Evolutionary conservation across 2,888 invertebrate genomes (phyloP).

Genomic region (Physocephala rufipes): DNA sequence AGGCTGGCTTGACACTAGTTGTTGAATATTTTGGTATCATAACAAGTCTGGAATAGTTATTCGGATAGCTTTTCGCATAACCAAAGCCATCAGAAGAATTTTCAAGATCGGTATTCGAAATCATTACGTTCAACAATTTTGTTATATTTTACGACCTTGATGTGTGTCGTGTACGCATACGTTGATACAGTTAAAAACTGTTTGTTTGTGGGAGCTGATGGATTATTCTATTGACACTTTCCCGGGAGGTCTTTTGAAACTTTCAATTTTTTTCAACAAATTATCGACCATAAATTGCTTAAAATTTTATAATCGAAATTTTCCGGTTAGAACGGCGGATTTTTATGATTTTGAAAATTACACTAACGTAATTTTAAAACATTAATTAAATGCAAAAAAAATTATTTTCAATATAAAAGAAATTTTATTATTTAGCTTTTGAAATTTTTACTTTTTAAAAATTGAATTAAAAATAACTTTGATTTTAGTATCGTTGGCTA

Average conservation of each 20-base stretch:
- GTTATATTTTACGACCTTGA: not conserved
- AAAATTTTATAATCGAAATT: not conserved
- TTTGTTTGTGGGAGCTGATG: too few relatives aligned
- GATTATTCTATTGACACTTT: not conserved
- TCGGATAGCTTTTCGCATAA: constrained; percentile 16
- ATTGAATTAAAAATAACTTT: constrained; percentile 12
- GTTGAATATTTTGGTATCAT: constrained; percentile 11
- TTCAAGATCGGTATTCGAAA: not conserved
- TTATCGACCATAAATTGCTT: not conserved
- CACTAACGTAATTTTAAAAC: constrained; percentile 15
- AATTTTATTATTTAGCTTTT: constrained; percentile 24
- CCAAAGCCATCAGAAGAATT: not conserved
- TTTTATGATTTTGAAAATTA: constrained; percentile 14
- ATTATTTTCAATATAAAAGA: constrained; percentile 11
- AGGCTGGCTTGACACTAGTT: constrained; percentile 12
- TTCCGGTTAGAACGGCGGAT: constrained; percentile 6
- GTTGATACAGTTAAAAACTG: not conserved
- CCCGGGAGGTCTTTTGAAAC: not conserved
- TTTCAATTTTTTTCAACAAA: not conserved
- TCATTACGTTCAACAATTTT: constrained; percentile 8
- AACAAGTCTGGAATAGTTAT: constrained; percentile 21
- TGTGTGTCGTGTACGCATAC: too few relatives aligned
- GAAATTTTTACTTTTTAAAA: constrained; percentile 28
- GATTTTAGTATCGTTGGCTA: constrained; percentile 19
- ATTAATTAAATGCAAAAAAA: constrained; percentile 10